These are phyloP conservation scores for Phlogophora meticulosa DNA, from an alignment of 2,888 invertebrate genomes.

Conservation along the genomic window DNA sequence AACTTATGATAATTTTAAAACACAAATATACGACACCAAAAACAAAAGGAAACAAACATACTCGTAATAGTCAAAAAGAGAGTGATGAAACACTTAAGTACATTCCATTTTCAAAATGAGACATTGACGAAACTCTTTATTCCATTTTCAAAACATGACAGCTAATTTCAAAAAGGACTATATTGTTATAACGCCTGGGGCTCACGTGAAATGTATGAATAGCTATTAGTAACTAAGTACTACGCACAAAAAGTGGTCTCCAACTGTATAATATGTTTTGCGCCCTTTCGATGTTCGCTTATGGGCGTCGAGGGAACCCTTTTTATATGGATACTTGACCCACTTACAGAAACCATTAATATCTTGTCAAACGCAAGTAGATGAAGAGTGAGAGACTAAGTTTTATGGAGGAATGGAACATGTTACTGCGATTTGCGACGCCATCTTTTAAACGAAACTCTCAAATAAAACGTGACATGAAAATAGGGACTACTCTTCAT, in stretches of 20 bases:
- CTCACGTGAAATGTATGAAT: neutral
- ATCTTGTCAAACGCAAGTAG: conserved; percentile 60
- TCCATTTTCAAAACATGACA: neutral
- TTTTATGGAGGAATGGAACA: conserved; percentile 25
- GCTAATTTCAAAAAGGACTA: conserved; percentile 18
- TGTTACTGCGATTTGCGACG: conserved; percentile 24
- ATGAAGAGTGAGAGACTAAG: conserved; percentile 34
- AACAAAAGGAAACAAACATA: too few species aligned
- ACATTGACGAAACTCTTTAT: too few species aligned
- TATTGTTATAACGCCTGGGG: neutral
- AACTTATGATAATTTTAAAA: too few species aligned
- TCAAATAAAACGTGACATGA: conserved; percentile 1
- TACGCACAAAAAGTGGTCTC: conserved; percentile 20
- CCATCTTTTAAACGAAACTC: conserved; percentile 5
- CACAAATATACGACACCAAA: neutral
- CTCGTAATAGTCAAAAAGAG: too few species aligned
- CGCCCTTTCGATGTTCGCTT: conserved; percentile 23
- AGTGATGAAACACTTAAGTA: too few species aligned
- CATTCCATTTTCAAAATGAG: too few species aligned
- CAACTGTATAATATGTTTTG: conserved; percentile 7
- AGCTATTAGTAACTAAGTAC: conserved; percentile 1
- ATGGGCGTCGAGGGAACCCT: conserved; percentile 23
- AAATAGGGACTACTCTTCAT: conserved; percentile 16
- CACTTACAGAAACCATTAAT: conserved; percentile 59
- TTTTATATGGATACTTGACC: conserved; percentile 60